These are phyloP conservation scores for Selene dorsalis DNA, from an alignment of 2,797 vertebrate genomes.

Conservation along the genomic window DNA sequence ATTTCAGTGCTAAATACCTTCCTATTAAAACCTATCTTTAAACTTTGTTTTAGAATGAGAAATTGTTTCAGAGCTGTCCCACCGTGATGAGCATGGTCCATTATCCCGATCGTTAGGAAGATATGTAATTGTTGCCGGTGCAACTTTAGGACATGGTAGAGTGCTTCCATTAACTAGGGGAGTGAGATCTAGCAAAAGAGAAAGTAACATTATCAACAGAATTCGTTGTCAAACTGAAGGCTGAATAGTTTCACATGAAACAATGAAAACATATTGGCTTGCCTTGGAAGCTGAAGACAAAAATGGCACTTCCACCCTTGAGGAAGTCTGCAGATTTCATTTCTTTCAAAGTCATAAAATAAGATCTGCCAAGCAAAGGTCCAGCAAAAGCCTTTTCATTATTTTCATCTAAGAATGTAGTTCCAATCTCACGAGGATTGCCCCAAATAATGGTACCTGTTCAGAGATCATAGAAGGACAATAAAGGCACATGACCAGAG, in stretches of 20 bases:
- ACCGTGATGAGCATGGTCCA: conserved; percentile 43
- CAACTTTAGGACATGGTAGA: conserved; percentile 47
- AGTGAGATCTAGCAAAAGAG: conserved; percentile 56
- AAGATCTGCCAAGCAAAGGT: fast-evolving
- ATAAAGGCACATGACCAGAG: neutral
- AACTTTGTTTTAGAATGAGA: neutral
- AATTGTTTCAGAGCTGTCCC: neutral
- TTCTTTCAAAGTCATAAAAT: neutral
- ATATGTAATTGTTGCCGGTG: neutral
- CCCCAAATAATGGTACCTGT: conserved; percentile 22
- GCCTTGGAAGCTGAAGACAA: conserved; percentile 54
- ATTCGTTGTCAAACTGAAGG: neutral
- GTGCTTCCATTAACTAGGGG: conserved; percentile 39
- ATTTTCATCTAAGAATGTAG: conserved; percentile 9
- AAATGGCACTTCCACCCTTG: conserved; percentile 50
- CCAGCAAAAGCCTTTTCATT: conserved; percentile 19
- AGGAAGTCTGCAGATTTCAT: conserved; percentile 42
- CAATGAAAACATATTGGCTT: neutral
- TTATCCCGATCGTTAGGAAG: neutral
- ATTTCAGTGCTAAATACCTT: neutral
- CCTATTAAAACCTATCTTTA: no score
- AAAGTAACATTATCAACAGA: neutral
- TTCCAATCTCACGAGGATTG: conserved; percentile 45
- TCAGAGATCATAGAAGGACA: neutral
- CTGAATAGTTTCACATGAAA: neutral